Evolutionary conservation across 2,113 vertebrate species (phyloP).

Genomic region (Pseudolaguvia tuberculata): DNA sequence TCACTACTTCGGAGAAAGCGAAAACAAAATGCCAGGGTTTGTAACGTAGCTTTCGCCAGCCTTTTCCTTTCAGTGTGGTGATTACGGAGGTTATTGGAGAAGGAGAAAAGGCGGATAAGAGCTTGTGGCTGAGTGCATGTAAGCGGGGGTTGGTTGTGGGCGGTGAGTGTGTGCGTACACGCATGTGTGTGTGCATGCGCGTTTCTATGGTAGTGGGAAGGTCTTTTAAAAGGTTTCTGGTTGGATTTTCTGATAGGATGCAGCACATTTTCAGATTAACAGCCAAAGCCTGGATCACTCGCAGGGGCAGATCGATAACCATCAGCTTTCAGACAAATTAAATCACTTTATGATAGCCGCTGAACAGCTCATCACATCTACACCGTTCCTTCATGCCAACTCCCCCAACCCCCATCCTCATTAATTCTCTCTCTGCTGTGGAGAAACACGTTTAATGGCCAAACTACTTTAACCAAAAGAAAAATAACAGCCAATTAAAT

Average conservation of each 20-base stretch:
- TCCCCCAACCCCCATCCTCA: background rate
- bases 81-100: conserved; percentile 50
- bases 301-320: conserved; percentile 58
- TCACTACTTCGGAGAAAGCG: conserved; percentile 20
- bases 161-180: background rate
- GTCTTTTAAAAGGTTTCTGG: conserved; percentile 48
- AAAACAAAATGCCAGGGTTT: conserved; percentile 33
- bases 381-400: conserved; percentile 34
- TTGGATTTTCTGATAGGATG: conserved; percentile 35
- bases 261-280: conserved; percentile 51
- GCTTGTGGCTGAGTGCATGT: conserved; percentile 30
- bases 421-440: conserved; percentile 45
- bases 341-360: conserved; percentile 60
- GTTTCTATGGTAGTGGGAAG: background rate
- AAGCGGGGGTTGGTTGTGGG: background rate
- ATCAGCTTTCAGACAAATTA: conserved; percentile 63
- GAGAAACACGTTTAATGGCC: conserved; percentile 19
- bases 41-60: conserved; percentile 20
- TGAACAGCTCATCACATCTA: conserved; percentile 59
- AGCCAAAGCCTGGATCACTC: conserved; percentile 34
- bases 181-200: too few relatives aligned
- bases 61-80: conserved; percentile 29
- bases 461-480: background rate
- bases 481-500: conserved; percentile 21
- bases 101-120: conserved; percentile 44